Conservation (phyloP, 2,888 invertebrate species). For the Amiota communis region DNA sequence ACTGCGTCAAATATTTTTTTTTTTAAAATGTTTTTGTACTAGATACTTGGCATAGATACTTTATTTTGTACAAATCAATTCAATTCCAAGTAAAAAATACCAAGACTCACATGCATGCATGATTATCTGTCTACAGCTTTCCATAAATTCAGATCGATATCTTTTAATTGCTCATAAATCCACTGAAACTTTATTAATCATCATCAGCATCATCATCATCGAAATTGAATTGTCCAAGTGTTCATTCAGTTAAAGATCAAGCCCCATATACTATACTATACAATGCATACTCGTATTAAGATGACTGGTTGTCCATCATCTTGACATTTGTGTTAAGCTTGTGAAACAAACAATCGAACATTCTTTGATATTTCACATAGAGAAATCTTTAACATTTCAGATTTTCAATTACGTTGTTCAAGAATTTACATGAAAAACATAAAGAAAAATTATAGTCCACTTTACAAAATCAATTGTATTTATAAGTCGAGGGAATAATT, state of each 20-base stretch:
- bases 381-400: too few relatives aligned
- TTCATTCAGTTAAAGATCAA: background rate
- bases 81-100: background rate
- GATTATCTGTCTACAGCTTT: background rate
- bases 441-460: too few relatives aligned
- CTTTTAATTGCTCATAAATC: background rate
- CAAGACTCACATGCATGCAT: background rate
- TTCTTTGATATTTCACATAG: too few relatives aligned
- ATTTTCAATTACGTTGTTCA: too few relatives aligned
- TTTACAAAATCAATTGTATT: too few relatives aligned
- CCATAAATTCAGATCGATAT: constrained; percentile 16
- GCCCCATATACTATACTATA: background rate
- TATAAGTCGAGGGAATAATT: too few relatives aligned
- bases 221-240: too few relatives aligned
- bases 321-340: background rate
- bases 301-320: background rate
- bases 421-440: too few relatives aligned
- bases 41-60: constrained; percentile 22
- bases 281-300: background rate
- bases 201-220: too few relatives aligned
- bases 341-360: background rate
- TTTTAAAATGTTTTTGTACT: background rate
- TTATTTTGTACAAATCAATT: background rate
- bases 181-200: too few relatives aligned
- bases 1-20: background rate